Conservation (phyloP, 2,888 invertebrate species). For the Monoplex corrugatus region DNA sequence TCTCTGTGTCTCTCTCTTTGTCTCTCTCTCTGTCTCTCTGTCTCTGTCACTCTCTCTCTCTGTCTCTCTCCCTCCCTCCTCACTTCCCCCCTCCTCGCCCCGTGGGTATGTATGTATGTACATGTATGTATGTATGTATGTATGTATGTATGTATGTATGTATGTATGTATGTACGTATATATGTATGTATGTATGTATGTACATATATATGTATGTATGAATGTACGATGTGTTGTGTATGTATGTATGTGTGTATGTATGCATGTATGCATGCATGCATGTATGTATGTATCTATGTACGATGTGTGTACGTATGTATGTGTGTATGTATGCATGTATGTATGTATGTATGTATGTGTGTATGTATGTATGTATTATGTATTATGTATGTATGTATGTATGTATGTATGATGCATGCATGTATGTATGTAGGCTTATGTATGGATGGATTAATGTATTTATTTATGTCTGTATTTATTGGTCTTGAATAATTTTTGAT, state of each 20-base stretch:
- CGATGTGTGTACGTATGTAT: too few relatives aligned
- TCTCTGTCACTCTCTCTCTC: neutral
- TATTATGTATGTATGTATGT: neutral
- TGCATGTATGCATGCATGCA: neutral
- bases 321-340: too few relatives aligned
- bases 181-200: neutral
- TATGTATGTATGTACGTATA: neutral
- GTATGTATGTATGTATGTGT: slow-evolving; percentile 18
- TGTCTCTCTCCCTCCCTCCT: neutral
- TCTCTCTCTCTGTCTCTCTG: neutral
- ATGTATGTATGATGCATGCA: too few relatives aligned
- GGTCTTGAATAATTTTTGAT: too few relatives aligned
- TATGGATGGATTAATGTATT: too few relatives aligned
- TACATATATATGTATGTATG: slow-evolving; percentile 10
- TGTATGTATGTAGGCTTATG: too few relatives aligned
- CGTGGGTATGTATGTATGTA: neutral
- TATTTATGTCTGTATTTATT: too few relatives aligned
- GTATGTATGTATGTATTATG: neutral
- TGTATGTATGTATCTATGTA: neutral
- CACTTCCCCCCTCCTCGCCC: neutral
- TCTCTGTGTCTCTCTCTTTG: neutral
- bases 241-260: slow-evolving; percentile 20
- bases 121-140: neutral
- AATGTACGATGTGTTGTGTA: neutral
- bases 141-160: neutral